Evolutionary conservation across 2,888 invertebrate genomes (phyloP).

Genomic region (Sthenelais limicola): DNA sequence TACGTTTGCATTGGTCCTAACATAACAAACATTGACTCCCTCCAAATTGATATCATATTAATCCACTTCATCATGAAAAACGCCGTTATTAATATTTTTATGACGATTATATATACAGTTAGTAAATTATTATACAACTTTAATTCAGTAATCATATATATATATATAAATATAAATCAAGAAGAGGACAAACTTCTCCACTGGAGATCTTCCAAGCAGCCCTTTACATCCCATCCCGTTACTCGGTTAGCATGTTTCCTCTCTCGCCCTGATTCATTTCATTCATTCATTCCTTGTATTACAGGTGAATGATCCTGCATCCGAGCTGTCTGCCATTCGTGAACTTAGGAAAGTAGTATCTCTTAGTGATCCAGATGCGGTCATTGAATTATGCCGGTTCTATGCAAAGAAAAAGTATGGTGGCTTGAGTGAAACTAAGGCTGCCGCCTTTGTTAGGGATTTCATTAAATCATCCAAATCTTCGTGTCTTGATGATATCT

Average conservation of each 20-base stretch:
- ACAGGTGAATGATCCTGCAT: conserved; percentile 52
- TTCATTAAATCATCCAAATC: conserved; percentile 64
- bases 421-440: conserved; percentile 59
- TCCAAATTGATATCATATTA: too few species aligned
- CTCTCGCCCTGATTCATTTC: neutral
- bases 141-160: too few species aligned
- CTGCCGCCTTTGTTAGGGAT: conserved; percentile 58
- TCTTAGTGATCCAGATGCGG: conserved; percentile 58
- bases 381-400: conserved; percentile 60
- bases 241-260: neutral
- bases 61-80: too few species aligned
- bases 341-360: conserved; percentile 63
- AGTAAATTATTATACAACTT: too few species aligned
- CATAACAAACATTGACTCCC: too few species aligned
- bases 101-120: too few species aligned
- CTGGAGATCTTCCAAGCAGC: too few species aligned
- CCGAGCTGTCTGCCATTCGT: conserved; percentile 62
- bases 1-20: too few species aligned
- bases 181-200: too few species aligned
- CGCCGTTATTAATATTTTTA: too few species aligned
- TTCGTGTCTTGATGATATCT: conserved; percentile 59
- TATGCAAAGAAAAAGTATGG: conserved; percentile 63
- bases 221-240: neutral
- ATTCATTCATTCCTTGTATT: neutral
- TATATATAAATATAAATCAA: too few species aligned